Evolutionary conservation across 2,113 vertebrate genomes (phyloP), one percentile per base, ranked within the genome.

Genomic region (Chloropsis cyanopogon): DNA sequence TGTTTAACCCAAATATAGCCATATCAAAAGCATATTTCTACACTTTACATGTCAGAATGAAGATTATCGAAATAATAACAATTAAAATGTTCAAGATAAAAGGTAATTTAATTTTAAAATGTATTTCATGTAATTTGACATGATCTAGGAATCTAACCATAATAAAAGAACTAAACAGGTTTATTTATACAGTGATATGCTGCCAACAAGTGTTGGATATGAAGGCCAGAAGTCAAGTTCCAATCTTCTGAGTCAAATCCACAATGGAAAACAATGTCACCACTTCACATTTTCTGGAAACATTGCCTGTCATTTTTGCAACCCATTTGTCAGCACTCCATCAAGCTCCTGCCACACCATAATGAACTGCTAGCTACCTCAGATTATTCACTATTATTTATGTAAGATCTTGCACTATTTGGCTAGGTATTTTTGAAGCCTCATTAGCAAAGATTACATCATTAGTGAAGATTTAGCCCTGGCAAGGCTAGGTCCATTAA

Each of bases 171-270:
- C 31, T 73, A 47, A 88, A 56, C 22, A 86, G 63, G 70, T 94
- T 81, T 93, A 88, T 88, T 96, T 94, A 88, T 19, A 77, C 60
- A 90, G 52, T 1, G 22, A 73, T 86, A 47, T 19, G 44, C 64
- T 96, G 92, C 95, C 82, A 94, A 42, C 35, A 75, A 90, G 39
- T 41, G 47, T 42, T 92, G 82, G 56, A 77, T 86, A 66, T 8
- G 42, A 92, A 81, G 68, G 82, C 86, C 92, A 90, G 79, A 93
- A 95, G 56, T 93, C 86, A 92, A 90, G 86, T 95, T 97, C 95
- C 91, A 93, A 59, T 78, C 86, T 88, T 90, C 68, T 83, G 94
- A 93, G 88, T 92, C 42, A 93, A 92, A 92, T 90, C 68, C 68
- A 73, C 79, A 89, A 61, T 5, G 89, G 79, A 92, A 94, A 96